phyloP scores from a whole-genome alignment of 2,888 invertebrate genomes.

The Drosophila anceps region DNA sequence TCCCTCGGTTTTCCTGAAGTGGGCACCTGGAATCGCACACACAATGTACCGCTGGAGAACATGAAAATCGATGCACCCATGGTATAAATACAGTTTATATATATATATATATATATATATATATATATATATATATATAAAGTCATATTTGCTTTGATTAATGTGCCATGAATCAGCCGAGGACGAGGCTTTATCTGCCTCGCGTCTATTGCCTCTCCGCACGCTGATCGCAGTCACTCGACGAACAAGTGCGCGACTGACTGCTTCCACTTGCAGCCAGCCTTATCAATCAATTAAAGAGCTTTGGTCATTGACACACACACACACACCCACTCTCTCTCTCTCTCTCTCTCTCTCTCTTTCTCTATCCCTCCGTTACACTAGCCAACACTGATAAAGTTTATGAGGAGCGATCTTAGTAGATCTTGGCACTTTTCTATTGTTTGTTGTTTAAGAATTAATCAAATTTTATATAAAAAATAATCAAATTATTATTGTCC shows the following conservation, averaged over 20 bases:
- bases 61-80: slow-evolving; percentile 92
- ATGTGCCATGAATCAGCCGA: slow-evolving; percentile 30
- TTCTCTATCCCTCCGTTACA: too few species aligned
- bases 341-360: slow-evolving; percentile 6
- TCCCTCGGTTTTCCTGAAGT: slow-evolving; percentile 82
- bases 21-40: slow-evolving; percentile 88
- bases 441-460: too few species aligned
- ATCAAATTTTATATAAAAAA: too few species aligned
- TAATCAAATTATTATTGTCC: too few species aligned
- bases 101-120: neutral
- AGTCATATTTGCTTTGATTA: slow-evolving; percentile 1
- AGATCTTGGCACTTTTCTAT: neutral
- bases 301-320: slow-evolving; percentile 75
- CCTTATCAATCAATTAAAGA: slow-evolving; percentile 60
- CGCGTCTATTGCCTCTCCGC: slow-evolving; percentile 1
- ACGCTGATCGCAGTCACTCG: slow-evolving; percentile 1
- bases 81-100: slow-evolving; percentile 83
- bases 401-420: neutral
- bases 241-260: slow-evolving; percentile 23
- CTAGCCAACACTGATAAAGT: neutral
- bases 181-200: slow-evolving; percentile 29
- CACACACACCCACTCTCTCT: neutral
- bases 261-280: slow-evolving; percentile 19
- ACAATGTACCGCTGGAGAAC: slow-evolving; percentile 88
- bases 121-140: neutral